Conservation (phyloP, 2,888 invertebrate genomes). For the Malacosoma neustria region DNA sequence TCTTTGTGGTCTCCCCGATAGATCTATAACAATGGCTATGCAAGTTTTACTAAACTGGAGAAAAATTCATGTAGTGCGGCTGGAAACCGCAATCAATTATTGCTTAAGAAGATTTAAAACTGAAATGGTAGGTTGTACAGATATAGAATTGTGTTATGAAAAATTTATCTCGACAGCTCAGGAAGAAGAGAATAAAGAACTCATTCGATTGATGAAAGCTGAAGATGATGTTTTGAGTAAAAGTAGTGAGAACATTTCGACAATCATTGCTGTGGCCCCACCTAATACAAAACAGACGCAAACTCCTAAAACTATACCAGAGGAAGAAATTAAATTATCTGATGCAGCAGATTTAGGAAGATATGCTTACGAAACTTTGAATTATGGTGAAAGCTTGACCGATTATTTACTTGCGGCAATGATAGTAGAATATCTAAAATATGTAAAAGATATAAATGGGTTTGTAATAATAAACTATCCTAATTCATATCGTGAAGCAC, state of each 20-base stretch:
- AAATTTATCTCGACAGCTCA: slow-evolving; percentile 37
- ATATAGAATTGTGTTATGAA: slow-evolving; percentile 59
- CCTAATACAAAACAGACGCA: slow-evolving; percentile 71
- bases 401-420: slow-evolving; percentile 73
- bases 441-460: slow-evolving; percentile 58
- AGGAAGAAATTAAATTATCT: slow-evolving; percentile 70
- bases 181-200: slow-evolving; percentile 43
- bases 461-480: slow-evolving; percentile 81
- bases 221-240: slow-evolving; percentile 39
- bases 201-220: slow-evolving; percentile 44
- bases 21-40: slow-evolving; percentile 46
- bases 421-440: slow-evolving; percentile 76
- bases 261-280: slow-evolving; percentile 30
- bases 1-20: slow-evolving; percentile 57
- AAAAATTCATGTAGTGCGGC: slow-evolving; percentile 53
- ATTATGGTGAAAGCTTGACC: slow-evolving; percentile 66
- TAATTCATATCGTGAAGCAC: slow-evolving; percentile 71
- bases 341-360: slow-evolving; percentile 69
- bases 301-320: slow-evolving; percentile 76
- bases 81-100: slow-evolving; percentile 73
- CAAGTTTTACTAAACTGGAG: slow-evolving; percentile 46
- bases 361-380: slow-evolving; percentile 69
- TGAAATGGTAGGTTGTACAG: slow-evolving; percentile 67
- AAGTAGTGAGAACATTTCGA: slow-evolving; percentile 29
- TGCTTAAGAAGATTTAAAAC: slow-evolving; percentile 69